A percentile compares a stretch with the other conserved stretches of the same genome.
These are phyloP conservation scores for Phalacrocorax aristotelis DNA, from an alignment of 2,113 vertebrate species.

Conservation along the genomic window DNA sequence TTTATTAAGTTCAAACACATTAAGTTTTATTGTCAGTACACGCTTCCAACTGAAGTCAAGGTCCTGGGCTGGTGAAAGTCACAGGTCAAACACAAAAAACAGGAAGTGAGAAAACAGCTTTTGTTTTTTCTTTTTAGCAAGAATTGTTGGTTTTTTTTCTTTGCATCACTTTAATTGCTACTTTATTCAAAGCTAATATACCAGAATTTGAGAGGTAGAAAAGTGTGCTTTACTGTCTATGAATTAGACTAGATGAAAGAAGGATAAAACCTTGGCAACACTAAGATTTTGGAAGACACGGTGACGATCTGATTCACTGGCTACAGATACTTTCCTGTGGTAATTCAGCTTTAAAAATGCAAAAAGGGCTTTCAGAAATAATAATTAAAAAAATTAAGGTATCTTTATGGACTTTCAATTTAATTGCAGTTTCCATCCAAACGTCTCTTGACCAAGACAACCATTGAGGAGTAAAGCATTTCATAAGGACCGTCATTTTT, in stretches of 20 bases:
- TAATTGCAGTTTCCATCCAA: neutral
- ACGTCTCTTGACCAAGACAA: neutral
- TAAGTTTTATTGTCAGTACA: neutral
- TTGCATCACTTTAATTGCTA: neutral
- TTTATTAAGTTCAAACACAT: neutral
- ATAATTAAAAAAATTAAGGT: too few species aligned
- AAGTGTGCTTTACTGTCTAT: neutral
- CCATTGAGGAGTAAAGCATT: neutral
- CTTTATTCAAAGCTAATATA: neutral
- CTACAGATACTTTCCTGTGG: neutral
- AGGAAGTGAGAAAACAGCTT: neutral
- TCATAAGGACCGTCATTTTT: neutral
- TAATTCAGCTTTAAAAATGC: neutral
- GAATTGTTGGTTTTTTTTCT: neutral
- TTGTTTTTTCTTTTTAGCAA: neutral
- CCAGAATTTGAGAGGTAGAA: neutral
- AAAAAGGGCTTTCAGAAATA: neutral
- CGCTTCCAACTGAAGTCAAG: neutral
- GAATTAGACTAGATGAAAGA: neutral
- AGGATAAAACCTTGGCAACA: neutral
- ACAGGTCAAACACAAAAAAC: neutral
- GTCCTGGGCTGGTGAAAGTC: neutral
- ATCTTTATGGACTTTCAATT: neutral
- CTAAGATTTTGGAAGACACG: neutral
- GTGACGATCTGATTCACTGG: neutral